Evolutionary conservation across 2,888 invertebrate species (phyloP).

Genomic region (Torymus aiolomorphi): DNA sequence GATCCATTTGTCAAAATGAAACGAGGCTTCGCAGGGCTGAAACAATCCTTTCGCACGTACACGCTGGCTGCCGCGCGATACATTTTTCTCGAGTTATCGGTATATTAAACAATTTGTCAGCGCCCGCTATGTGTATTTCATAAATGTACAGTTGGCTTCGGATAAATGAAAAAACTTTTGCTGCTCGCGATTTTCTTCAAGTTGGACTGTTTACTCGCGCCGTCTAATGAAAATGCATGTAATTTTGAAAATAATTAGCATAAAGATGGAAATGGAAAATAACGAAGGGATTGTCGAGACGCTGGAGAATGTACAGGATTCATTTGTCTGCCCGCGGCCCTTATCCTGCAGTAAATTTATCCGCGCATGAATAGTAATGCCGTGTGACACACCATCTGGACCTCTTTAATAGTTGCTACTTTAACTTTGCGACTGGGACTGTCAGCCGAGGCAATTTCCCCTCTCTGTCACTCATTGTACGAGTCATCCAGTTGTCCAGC

Average conservation of each 20-base stretch:
- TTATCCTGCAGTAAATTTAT: conserved; percentile 9
- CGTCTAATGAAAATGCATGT: too few species aligned
- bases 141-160: too few species aligned
- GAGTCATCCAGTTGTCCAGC: too few species aligned
- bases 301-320: background rate
- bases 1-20: conserved; percentile 38
- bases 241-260: background rate
- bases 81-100: too few species aligned
- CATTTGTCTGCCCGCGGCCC: conserved; percentile 7
- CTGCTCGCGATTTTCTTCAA: too few species aligned
- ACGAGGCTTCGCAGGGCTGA: background rate
- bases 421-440: conserved; percentile 31
- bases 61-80: too few species aligned
- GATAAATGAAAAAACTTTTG: too few species aligned
- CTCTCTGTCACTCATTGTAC: background rate
- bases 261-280: conserved; percentile 24
- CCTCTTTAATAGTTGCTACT: conserved; percentile 41
- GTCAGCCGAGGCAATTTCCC: background rate
- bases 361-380: conserved; percentile 43
- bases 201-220: too few species aligned
- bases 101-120: too few species aligned
- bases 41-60: too few species aligned
- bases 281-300: conserved; percentile 24
- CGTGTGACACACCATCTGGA: conserved; percentile 26
- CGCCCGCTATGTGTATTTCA: too few species aligned